Base-by-base conservation (phyloP, 2,113 vertebrate species). In the Periophthalmus modestus region DNA sequence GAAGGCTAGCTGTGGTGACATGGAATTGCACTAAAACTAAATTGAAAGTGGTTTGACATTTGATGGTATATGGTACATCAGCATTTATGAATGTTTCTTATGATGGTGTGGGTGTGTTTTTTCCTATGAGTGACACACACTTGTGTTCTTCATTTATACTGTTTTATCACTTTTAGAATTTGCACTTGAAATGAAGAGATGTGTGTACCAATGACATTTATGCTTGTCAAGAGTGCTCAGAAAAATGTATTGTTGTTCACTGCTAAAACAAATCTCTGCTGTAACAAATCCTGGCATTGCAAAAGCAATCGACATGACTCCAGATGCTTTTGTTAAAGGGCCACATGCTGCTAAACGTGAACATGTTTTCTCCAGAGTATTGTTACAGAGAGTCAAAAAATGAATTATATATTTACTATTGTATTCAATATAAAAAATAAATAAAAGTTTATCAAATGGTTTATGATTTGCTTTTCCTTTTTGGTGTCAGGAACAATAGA, bases 21-120 rank as follows among this genome's bases (percentile, higher is more conserved):
- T 85, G 61, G 83, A 87, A 87, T 90, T 91, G 91, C 91, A 92
- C 90, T 92, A 89, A 88, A 74, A 85, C 71, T 50, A 82, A 43
- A 43, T 43, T 10, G 7, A 43, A 76, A 87, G 71, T 69, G 84
- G 81, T 90, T 83, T 80, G 81, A 79, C 83, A 82, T 83, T 76
- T 82, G 83, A 80, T 52, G 83, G 82, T 86, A 83, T 77, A 74
- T 68, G 72, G 81, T 82, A 85, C 46, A 82, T 88, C 72, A 82
- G 77, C 77, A 82, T 87, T 81, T 89, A 87, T 91, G 76, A 58
- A 73, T 79, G 88, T 92, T 91, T 61, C 73, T 82, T 67, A 83
- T 74, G 65, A 87, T 77, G 58, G 78, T 86, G 83, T 91, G 87
- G 80, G 85, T 88, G 87, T 89, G 63, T 76, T 79, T 81, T 81